These are phyloP conservation scores for Neopipo cinnamomea DNA, from an alignment of 2,113 vertebrate species.

Conservation along the genomic window DNA sequence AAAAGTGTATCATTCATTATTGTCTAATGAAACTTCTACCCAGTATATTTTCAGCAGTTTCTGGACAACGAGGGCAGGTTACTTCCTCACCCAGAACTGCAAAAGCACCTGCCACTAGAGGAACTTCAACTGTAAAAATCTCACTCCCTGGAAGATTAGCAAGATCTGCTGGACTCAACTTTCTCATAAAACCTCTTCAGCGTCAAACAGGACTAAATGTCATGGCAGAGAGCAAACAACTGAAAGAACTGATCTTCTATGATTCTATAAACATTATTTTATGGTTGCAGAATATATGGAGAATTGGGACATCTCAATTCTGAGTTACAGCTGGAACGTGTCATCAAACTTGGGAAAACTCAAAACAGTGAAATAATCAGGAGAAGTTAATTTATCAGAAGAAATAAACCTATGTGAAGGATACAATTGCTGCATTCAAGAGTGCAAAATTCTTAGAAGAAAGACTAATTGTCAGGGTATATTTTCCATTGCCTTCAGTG, in stretches of 20 bases:
- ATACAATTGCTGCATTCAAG: neutral
- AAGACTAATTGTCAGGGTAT: neutral
- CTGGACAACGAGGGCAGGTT: neutral
- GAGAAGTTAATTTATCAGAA: neutral
- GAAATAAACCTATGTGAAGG: neutral
- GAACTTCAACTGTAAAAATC: neutral
- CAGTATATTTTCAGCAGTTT: neutral
- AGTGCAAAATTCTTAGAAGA: neutral
- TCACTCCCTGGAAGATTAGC: neutral
- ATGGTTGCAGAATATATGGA: neutral
- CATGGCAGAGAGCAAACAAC: neutral
- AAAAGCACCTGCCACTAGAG: neutral
- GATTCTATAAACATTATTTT: neutral
- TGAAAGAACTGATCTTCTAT: neutral
- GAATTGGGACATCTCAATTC: neutral
- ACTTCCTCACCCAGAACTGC: neutral
- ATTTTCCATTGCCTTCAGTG: neutral
- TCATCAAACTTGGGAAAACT: neutral
- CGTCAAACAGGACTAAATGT: neutral
- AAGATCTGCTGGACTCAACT: neutral
- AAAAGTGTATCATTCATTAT: neutral
- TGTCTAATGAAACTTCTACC: neutral
- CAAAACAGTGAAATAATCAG: neutral
- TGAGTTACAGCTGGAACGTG: neutral
- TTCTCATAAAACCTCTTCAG: neutral